Evolutionary conservation across 2,888 invertebrate genomes (phyloP), one percentile per base, ranked within the genome.

Genomic region (Sisyra nigra): DNA sequence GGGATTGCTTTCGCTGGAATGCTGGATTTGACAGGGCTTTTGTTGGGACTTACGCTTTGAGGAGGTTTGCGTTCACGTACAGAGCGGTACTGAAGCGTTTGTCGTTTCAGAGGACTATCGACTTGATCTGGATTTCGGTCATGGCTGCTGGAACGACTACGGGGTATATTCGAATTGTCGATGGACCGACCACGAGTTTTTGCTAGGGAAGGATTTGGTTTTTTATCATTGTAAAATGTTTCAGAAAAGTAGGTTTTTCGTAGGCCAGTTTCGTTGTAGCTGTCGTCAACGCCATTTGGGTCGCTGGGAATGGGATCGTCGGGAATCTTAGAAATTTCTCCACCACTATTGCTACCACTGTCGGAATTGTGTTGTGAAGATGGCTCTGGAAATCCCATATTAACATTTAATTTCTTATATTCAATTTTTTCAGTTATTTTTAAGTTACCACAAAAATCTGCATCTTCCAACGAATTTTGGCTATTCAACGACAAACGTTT

Each of bases 381-480:
- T 37, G 33, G 36, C 17, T 40, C 32, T 44, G 13, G 18, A 33
- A 15, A 40, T 30, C n/a, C n/a, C n/a, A n/a, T n/a, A n/a, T n/a
- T n/a, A n/a, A n/a, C n/a, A n/a, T n/a, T n/a, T n/a, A n/a, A n/a
- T n/a, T n/a, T n/a, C n/a, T n/a, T n/a, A n/a, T n/a, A n/a, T n/a
- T n/a, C n/a, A n/a, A n/a, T n/a, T 15, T 38, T 13, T 15, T 38
- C 38, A 13, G 17, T 15, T 15, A n/a, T 7, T 38, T 40, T 24
- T n/a, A 31, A 56, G 67, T 68, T 55, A 78, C 80, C 78, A 62
- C 66, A 74, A 55, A 68, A 74, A 67, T 80, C 80, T 63, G 74
- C 77, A 63, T 80, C 80, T 54, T 80, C 80, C 44, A 74, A 71
- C 17, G 79, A 79, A 50, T 75, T 74, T 62, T 80, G 80, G 64